Base-by-base conservation (phyloP, 2,797 vertebrate genomes). In the Centroberyx gerrardi region DNA sequence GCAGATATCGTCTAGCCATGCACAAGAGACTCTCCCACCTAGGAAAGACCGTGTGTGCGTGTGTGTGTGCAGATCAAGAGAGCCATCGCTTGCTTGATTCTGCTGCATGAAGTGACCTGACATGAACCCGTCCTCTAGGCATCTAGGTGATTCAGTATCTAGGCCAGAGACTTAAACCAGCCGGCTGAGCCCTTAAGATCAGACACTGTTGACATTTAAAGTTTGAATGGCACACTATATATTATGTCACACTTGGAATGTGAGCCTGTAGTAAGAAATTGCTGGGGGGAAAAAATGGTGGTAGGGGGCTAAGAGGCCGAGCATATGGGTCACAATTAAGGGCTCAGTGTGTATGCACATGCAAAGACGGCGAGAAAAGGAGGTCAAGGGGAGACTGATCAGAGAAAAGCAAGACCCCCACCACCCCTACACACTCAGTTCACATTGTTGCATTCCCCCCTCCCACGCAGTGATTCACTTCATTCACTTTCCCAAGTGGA, bases 401-500 rank as follows among this genome's bases (percentile, higher is more conserved):
- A 49, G 15, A 10, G 56, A 51, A 68, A 70, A 68, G 66, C 62
- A 61, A 17, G 18, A 52, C 54, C 63, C 60, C 18, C 29, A 28
- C 62, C 33, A 4, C 33, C 33, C 4, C 33, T 8, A 36, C 22
- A 22, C 22, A 22, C 22, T 22, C 22, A 22, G 33, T 62, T 53
- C 40, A 54, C 53, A 64, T 66, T 80, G 83, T 81, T 74, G 68
- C 61, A 38, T 67, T 40, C 46, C 36, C 28, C 61, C 60, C 63
- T 31, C 58, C 42, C 63, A 70, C 69, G 67, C 40, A 81, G 68
- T 60, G 69, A 81, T 84, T 80, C 76, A 75, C 62, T 83, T 78
- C 58, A 89, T 83, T 91, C 80, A 86, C 87, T 93, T 95, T 94
- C 91, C 90, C 92, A 95, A 94, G 90, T 94, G 83, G 94, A 88